Evolutionary conservation across 2,797 vertebrate genomes (phyloP), one percentile per base, ranked within the genome.

Genomic region (Danio jaintianensis): DNA sequence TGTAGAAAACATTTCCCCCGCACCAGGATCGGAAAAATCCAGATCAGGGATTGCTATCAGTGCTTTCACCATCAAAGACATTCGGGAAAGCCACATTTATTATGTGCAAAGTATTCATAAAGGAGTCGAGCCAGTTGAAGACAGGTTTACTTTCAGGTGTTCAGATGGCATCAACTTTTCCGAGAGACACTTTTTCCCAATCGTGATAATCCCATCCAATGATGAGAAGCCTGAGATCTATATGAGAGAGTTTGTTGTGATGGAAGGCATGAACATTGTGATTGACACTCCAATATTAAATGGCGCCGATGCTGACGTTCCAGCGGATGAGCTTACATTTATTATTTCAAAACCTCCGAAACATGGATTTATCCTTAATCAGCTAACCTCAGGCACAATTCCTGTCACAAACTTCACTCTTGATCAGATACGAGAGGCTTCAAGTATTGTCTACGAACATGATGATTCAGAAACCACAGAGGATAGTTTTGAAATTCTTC

Each of bases 81-180:
- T 99, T 79, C 92, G 91, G 74, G 94, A 94, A 81, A 91, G 92
- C 72, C 96, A 99, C 87, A 95, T 99, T 86, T 96, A 96, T 89
- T 99, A 99, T 58, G 95, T 99, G 73, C 98, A 99, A 90, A 99
- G 97, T 83, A 95, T 99, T 87, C 97, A 99, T 85, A 95, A 90
- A 87, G 95, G 96, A 42, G 92, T 96, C 0, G 98, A 99, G 82
- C 96, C 97, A 5, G 92, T 97, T 38, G 98, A 99, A 88, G 98
- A 99, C 89, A 93, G 97, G 78, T 96, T 98, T 89, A 92, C 95
- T 9, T 95, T 99, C 88, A 95, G 95, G 78, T 99, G 98, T 88
- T 99, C 98, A 20, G 98, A 99, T 82, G 98, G 98, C 72, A 95
- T 98, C 82, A 98, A 98, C 91, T 96, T 97, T 89, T 98, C 98